These are phyloP conservation scores for Rotaria magnacalcarata DNA, from an alignment of 2,888 invertebrate genomes.

Conservation along the genomic window DNA sequence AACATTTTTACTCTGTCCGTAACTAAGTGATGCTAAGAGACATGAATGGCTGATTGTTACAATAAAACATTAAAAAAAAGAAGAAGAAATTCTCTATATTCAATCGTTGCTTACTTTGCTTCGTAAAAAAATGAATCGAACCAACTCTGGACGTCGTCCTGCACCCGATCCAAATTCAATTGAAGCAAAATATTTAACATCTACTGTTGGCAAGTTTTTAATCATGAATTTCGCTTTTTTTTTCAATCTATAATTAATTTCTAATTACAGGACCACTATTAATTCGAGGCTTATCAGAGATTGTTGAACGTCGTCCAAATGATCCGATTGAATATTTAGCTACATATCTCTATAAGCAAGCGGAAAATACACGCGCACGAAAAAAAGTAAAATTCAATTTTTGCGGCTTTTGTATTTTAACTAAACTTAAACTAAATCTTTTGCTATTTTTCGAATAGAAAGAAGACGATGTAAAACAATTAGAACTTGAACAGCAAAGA, in stretches of 20 bases:
- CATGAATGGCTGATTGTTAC: constrained; percentile 1
- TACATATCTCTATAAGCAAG: constrained; percentile 39
- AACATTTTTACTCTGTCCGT: background rate
- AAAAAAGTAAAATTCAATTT: background rate
- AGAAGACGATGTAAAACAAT: background rate
- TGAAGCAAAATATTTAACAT: background rate
- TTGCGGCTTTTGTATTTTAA: no score
- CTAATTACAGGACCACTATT: constrained; percentile 33
- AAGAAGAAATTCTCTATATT: background rate
- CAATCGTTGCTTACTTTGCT: background rate
- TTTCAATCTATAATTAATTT: background rate
- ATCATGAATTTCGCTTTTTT: background rate
- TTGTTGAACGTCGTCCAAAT: constrained; percentile 41
- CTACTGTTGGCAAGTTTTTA: background rate
- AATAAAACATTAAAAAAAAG: background rate
- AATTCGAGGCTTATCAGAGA: constrained; percentile 41
- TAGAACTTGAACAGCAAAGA: constrained; percentile 13
- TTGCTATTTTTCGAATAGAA: background rate
- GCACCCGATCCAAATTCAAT: background rate
- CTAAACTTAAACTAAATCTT: background rate
- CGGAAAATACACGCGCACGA: constrained; percentile 18
- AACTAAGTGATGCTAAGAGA: constrained; percentile 25
- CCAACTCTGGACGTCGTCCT: background rate
- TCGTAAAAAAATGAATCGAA: background rate
- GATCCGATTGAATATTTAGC: constrained; percentile 45